These are phyloP conservation scores for Suncus etruscus DNA, from an alignment of 2,113 vertebrate genomes.

Conservation along the genomic window DNA sequence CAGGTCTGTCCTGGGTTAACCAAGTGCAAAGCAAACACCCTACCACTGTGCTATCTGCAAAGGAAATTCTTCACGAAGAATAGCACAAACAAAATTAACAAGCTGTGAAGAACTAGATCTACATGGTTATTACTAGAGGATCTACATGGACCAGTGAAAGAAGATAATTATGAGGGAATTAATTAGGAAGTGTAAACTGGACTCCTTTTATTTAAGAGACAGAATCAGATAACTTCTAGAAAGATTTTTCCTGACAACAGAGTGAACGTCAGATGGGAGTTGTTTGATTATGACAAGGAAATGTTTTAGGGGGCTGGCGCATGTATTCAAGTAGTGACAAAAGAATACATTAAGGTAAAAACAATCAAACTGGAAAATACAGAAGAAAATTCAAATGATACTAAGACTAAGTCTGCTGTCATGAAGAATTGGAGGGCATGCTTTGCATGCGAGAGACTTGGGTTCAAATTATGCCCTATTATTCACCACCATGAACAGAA, in stretches of 20 bases:
- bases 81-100: background rate
- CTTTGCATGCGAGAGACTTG: no score
- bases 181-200: background rate
- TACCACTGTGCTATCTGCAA: background rate
- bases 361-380: background rate
- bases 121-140: background rate
- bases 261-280: background rate
- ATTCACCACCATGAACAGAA: no score
- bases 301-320: background rate
- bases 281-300: background rate
- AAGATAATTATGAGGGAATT: background rate
- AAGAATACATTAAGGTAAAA: background rate
- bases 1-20: no score
- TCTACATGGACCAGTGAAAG: background rate
- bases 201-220: background rate
- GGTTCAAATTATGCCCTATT: no score
- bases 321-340: background rate
- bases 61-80: background rate
- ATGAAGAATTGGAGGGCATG: no score
- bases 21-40: no score
- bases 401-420: background rate
- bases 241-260: background rate
- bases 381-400: background rate
- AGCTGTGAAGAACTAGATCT: background rate
- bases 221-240: background rate